These are phyloP conservation scores for Xylota sylvarum DNA, from an alignment of 2,888 invertebrate species.

Conservation along the genomic window DNA sequence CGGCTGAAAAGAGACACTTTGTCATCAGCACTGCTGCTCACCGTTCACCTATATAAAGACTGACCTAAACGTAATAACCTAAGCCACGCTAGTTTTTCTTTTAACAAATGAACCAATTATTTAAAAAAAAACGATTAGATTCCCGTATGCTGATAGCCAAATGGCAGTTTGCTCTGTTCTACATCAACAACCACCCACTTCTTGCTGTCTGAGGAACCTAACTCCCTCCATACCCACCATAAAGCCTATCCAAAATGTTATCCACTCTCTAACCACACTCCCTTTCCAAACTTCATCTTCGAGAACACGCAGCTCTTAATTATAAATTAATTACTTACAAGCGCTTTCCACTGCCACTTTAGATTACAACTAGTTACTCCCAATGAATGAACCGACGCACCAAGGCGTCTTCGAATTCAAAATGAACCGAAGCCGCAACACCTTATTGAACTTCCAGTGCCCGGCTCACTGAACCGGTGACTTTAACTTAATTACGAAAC, in stretches of 20 bases:
- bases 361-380: background rate
- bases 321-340: background rate
- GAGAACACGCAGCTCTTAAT: background rate
- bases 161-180: too few species aligned
- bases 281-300: background rate
- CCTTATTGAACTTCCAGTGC: slow-evolving; percentile 17
- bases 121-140: too few species aligned
- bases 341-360: background rate
- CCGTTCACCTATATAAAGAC: too few species aligned
- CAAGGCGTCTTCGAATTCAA: background rate
- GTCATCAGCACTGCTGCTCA: too few species aligned
- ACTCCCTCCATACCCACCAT: background rate
- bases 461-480: slow-evolving; percentile 13
- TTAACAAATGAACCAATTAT: too few species aligned
- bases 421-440: background rate
- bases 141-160: too few species aligned
- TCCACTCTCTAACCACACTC: background rate
- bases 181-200: background rate
- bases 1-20: too few species aligned
- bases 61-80: too few species aligned
- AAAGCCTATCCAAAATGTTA: background rate
- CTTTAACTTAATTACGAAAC: background rate
- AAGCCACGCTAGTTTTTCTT: too few species aligned
- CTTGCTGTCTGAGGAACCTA: background rate
- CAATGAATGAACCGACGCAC: background rate